Conservation (phyloP, 1,140 invertebrate genomes). For the Caerostris extrusa region DNA sequence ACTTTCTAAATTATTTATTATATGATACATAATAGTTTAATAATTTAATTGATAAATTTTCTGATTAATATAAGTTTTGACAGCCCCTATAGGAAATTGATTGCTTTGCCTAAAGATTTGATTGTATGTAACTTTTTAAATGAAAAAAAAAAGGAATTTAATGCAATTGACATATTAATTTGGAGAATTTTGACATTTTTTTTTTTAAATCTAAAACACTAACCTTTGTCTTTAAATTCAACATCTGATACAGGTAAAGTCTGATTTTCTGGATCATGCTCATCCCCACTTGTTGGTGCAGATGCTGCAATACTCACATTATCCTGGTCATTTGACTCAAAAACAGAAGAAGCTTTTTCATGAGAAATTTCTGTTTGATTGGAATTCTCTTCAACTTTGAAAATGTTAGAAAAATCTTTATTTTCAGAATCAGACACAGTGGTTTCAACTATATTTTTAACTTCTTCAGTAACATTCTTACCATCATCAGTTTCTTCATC, state of each 20-base stretch:
- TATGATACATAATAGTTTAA: too few relatives aligned
- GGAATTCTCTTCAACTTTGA: slow-evolving; percentile 7
- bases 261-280: slow-evolving; percentile 4
- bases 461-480: neutral
- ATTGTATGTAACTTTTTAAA: too few relatives aligned
- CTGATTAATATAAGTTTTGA: too few relatives aligned
- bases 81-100: too few relatives aligned
- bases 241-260: neutral
- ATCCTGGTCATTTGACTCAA: slow-evolving; percentile 45
- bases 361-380: neutral
- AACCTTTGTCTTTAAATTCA: slow-evolving; percentile 28
- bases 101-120: too few relatives aligned
- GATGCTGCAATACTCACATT: slow-evolving; percentile 29
- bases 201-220: neutral
- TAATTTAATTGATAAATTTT: too few relatives aligned
- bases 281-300: slow-evolving; percentile 21
- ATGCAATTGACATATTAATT: too few relatives aligned
- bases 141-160: too few relatives aligned
- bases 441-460: neutral
- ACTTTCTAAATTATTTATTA: too few relatives aligned
- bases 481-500: neutral
- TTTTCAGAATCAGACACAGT: neutral
- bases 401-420: neutral
- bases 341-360: neutral
- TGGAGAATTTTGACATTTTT: too few relatives aligned